Conservation (phyloP, 2,797 vertebrate species). For the Sebastolobus altivelis region DNA sequence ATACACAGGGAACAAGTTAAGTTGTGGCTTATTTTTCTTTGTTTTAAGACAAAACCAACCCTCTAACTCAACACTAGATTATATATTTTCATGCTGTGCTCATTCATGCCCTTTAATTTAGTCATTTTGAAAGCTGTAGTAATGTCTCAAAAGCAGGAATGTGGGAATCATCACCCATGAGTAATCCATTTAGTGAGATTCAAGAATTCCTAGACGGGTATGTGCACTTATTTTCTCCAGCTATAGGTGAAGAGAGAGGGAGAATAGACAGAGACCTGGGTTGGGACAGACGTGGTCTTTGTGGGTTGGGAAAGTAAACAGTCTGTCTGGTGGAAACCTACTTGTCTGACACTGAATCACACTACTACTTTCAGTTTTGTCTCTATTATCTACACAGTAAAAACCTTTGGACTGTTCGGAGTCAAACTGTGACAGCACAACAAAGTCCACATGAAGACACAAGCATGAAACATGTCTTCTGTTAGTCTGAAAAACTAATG, state of each 20-base stretch:
- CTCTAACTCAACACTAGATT: conserved; percentile 1
- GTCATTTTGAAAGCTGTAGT: neutral
- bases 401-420: neutral
- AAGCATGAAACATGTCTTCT: neutral
- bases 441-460: neutral
- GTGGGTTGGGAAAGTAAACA: conserved; percentile 71
- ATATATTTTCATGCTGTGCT: neutral
- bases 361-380: neutral
- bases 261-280: conserved; percentile 10
- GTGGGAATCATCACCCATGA: conserved; percentile 32
- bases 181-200: conserved; percentile 46
- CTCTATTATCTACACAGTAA: conserved; percentile 8
- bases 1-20: neutral
- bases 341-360: conserved; percentile 41
- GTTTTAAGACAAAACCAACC: neutral
- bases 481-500: neutral
- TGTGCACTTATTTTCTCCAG: conserved; percentile 38
- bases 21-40: neutral
- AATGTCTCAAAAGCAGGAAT: neutral
- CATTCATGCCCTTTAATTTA: neutral
- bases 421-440: neutral
- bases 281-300: conserved; percentile 28
- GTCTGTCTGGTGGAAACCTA: conserved; percentile 66
- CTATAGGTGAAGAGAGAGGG: conserved; percentile 39
- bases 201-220: conserved; percentile 59